These are phyloP conservation scores for Merops nubicus DNA, from an alignment of 2,113 vertebrate genomes.

Conservation along the genomic window DNA sequence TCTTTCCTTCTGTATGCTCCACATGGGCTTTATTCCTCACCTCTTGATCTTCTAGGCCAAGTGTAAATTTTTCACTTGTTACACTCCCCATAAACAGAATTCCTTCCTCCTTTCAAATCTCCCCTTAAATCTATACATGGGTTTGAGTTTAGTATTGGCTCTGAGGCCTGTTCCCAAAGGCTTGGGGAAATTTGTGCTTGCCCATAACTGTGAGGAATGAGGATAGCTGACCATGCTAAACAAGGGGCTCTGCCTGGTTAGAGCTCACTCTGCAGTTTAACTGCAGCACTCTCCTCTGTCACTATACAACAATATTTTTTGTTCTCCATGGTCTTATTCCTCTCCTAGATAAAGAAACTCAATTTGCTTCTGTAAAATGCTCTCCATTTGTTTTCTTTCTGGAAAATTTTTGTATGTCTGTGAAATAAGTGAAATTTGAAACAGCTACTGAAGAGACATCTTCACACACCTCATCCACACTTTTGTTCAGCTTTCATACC, in stretches of 20 bases:
- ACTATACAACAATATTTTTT: not conserved
- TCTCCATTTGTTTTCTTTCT: not conserved
- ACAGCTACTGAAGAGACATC: not conserved
- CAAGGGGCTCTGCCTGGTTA: not conserved
- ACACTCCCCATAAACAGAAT: not conserved
- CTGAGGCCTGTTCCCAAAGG: not conserved
- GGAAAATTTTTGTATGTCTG: not conserved
- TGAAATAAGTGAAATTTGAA: constrained; percentile 30
- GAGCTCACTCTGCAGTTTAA: not conserved
- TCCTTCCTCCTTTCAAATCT: not conserved
- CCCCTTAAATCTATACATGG: not conserved
- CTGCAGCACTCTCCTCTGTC: not conserved
- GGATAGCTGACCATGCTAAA: not conserved
- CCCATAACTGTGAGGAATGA: not conserved
- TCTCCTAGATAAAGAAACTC: not conserved
- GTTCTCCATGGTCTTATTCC: not conserved
- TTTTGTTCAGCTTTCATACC: not conserved
- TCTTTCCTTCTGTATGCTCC: not conserved
- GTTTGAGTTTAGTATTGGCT: not conserved
- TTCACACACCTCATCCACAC: not conserved
- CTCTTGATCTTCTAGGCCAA: not conserved
- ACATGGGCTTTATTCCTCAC: not conserved
- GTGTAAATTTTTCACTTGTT: not conserved
- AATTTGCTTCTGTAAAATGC: not conserved
- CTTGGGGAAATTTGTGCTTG: not conserved